phyloP scores from a whole-genome alignment of 2,888 invertebrate species.

The Scaptomyza flava region DNA sequence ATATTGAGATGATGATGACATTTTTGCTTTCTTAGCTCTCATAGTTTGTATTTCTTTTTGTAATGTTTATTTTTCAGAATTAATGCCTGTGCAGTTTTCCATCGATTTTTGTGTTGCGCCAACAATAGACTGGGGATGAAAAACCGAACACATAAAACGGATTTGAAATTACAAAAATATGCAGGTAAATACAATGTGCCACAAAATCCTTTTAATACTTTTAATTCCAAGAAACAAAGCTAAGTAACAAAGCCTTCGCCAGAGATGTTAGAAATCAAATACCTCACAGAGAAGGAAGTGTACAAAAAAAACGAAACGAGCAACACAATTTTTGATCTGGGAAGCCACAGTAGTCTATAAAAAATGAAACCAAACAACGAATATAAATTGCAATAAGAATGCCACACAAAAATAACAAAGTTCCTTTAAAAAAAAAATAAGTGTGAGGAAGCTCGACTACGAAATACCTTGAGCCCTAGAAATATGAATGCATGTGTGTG shows the following conservation, averaged over 20 bases:
- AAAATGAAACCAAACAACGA: background rate
- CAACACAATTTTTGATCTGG: background rate
- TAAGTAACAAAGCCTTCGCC: background rate
- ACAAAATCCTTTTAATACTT: background rate
- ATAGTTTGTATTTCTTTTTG: conserved; percentile 20
- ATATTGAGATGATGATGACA: conserved; percentile 13
- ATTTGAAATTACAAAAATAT: conserved; percentile 82
- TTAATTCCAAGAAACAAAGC: background rate
- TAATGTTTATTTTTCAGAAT: conserved; percentile 65
- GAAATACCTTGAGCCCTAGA: too few species aligned
- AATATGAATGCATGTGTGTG: too few species aligned
- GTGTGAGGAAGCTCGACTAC: too few species aligned
- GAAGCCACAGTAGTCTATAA: background rate
- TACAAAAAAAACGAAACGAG: background rate
- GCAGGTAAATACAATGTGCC: conserved; percentile 77
- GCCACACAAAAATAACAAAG: conserved; percentile 32
- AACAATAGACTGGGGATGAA: conserved; percentile 84
- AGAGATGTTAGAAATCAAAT: background rate
- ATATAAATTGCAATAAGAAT: conserved; percentile 37
- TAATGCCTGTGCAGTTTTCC: conserved; percentile 72
- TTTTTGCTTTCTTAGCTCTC: conserved; percentile 12
- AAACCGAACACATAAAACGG: conserved; percentile 81
- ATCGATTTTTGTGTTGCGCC: conserved; percentile 77
- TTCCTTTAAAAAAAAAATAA: conserved; percentile 21
- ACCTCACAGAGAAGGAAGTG: too few species aligned